Percentiles rank a stretch among this genome's conserved stretches.
These are phyloP conservation scores for Mormyrus proboscirostris DNA, from an alignment of 2,797 vertebrate genomes.

Conservation along the genomic window DNA sequence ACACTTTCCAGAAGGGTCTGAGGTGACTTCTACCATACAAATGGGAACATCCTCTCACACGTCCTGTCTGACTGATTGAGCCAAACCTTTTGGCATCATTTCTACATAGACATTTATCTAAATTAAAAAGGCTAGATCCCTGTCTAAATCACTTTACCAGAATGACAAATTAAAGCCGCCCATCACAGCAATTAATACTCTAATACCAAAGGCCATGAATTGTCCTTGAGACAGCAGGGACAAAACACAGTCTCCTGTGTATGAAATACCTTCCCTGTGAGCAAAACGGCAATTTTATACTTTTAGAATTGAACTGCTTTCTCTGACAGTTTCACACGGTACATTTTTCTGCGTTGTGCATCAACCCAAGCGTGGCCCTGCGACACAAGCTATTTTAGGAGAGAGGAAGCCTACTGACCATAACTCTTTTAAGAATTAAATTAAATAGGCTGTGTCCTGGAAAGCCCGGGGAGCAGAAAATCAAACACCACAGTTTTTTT, in stretches of 20 bases:
- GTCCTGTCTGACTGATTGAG: constrained; percentile 9
- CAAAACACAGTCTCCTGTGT: neutral
- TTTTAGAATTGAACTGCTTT: neutral
- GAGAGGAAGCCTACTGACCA: neutral
- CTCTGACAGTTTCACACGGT: neutral
- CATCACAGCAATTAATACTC: constrained; percentile 23
- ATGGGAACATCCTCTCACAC: constrained; percentile 16
- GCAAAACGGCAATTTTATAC: neutral
- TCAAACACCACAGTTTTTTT: constrained; percentile 3
- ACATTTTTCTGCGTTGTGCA: neutral
- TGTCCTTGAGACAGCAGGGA: neutral
- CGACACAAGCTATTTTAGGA: neutral
- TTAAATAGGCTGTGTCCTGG: neutral
- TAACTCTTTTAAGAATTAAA: constrained; percentile 18
- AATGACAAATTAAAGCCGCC: constrained; percentile 15
- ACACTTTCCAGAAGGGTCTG: neutral
- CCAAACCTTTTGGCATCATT: constrained; percentile 31
- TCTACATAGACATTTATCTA: constrained; percentile 37
- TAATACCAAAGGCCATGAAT: constrained; percentile 16
- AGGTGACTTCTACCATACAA: constrained; percentile 6
- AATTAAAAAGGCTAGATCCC: constrained; percentile 34
- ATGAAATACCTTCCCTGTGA: neutral
- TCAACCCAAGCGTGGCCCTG: neutral
- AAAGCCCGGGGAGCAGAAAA: neutral
- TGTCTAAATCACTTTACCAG: constrained; percentile 11